phyloP scores from a whole-genome alignment of 2,113 vertebrate species.

The Uria aalge region DNA sequence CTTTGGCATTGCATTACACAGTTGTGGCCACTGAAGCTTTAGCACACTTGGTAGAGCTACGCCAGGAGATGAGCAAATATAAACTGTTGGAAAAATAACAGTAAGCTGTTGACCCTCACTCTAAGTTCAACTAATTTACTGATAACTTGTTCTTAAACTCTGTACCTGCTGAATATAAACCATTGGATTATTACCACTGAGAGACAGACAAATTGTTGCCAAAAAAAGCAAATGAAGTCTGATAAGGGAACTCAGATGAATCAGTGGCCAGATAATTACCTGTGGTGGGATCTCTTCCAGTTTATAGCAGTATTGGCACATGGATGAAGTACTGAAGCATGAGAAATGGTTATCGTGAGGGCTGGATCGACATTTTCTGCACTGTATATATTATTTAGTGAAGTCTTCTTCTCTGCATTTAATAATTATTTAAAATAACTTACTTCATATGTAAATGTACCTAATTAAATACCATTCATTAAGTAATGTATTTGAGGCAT shows the following conservation, averaged over 20 bases:
- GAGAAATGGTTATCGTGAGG: neutral
- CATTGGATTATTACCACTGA: neutral
- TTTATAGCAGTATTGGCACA: neutral
- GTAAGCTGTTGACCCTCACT: neutral
- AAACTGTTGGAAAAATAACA: neutral
- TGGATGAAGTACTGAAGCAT: neutral
- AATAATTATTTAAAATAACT: neutral
- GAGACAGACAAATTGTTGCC: neutral
- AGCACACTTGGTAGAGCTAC: neutral
- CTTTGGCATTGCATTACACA: neutral
- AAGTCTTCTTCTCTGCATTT: neutral
- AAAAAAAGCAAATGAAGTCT: neutral
- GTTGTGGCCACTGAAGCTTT: neutral
- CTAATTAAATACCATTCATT: neutral
- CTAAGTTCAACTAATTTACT: neutral
- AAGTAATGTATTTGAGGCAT: neutral
- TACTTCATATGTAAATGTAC: neutral
- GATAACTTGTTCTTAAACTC: constrained; percentile 22
- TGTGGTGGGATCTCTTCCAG: neutral
- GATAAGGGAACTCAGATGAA: neutral
- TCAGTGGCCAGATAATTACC: neutral
- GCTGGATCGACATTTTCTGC: neutral
- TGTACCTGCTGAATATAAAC: neutral
- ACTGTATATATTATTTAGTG: neutral
- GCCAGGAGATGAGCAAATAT: neutral